Conservation (phyloP, 1,140 invertebrate species). For the Octopus bimaculoides region DNA sequence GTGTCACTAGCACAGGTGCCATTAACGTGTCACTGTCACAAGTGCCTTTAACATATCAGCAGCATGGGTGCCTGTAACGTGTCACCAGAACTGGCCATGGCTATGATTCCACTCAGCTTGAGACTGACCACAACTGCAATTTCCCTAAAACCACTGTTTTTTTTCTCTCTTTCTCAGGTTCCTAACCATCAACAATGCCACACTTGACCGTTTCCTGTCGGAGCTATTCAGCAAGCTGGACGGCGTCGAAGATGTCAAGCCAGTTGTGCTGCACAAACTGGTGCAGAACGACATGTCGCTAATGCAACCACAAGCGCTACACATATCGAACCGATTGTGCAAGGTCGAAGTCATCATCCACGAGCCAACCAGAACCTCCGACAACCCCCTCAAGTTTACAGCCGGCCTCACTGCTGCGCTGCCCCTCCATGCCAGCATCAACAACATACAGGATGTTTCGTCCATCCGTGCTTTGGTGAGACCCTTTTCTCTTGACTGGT, state of each 20-base stretch:
- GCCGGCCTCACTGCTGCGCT: constrained; percentile 86
- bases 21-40: too few species aligned
- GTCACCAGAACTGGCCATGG: background rate
- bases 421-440: constrained; percentile 79
- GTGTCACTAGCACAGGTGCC: too few species aligned
- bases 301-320: constrained; percentile 33
- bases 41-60: background rate
- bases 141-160: background rate
- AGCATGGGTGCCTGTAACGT: background rate
- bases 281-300: constrained; percentile 73
- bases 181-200: constrained; percentile 59
- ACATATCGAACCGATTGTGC: constrained; percentile 36
- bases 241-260: constrained; percentile 77
- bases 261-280: constrained; percentile 75
- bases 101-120: constrained; percentile 17
- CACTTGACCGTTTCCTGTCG: constrained; percentile 75
- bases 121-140: constrained; percentile 3
- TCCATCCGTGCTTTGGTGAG: constrained; percentile 61
- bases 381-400: constrained; percentile 87
- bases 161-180: constrained; percentile 42
- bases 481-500: background rate
- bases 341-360: constrained; percentile 75
- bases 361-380: constrained; percentile 78
- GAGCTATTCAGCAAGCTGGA: constrained; percentile 76
- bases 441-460: constrained; percentile 72